Conservation (phyloP, 2,888 invertebrate species). For the Lycaena phlaeas region DNA sequence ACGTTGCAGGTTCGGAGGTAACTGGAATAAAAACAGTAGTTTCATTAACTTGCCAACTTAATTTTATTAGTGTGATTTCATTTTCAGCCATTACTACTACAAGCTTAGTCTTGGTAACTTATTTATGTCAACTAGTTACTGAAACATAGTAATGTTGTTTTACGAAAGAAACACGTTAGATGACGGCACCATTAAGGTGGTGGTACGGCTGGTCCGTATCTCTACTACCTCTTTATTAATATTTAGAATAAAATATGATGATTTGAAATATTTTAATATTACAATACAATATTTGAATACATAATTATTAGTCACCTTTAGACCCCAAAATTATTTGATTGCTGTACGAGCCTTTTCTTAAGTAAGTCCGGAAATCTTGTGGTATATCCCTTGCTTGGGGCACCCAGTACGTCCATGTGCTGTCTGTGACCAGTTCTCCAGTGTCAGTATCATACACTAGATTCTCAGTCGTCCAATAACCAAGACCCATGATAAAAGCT, state of each 20-base stretch:
- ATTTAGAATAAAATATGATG: too few relatives aligned
- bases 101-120: too few relatives aligned
- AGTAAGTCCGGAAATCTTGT: conserved; percentile 78
- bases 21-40: conserved; percentile 32
- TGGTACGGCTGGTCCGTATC: too few relatives aligned
- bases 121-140: too few relatives aligned
- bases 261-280: background rate
- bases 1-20: conserved; percentile 64
- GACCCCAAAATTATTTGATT: conserved; percentile 15
- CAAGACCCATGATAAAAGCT: conserved; percentile 81
- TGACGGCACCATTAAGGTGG: too few relatives aligned
- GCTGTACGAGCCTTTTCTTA: conserved; percentile 64
- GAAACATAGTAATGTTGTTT: too few relatives aligned
- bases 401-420: conserved; percentile 85
- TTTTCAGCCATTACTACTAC: too few relatives aligned
- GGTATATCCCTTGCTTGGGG: conserved; percentile 84
- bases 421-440: conserved; percentile 79
- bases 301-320: conserved; percentile 15
- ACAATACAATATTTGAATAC: background rate
- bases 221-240: too few relatives aligned
- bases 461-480: conserved; percentile 83
- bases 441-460: conserved; percentile 76
- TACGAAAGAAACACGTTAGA: too few relatives aligned
- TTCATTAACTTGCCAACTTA: too few relatives aligned
- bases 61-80: too few relatives aligned